Percentiles rank a stretch among this genome's conserved stretches.
These are phyloP conservation scores for Auanema sp. DNA, from an alignment of 2,888 invertebrate species.

Conservation along the genomic window DNA sequence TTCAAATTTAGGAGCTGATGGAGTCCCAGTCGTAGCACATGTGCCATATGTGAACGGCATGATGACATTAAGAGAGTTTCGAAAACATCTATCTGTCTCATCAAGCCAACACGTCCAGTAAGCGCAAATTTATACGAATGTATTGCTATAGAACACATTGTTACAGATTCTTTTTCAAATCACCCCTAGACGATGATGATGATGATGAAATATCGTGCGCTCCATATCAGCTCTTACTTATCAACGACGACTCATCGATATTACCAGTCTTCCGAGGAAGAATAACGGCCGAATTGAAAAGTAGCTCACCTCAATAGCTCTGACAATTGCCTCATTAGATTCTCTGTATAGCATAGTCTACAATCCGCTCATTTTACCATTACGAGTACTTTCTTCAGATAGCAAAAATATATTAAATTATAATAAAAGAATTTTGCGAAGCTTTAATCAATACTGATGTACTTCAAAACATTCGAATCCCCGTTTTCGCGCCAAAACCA, in stretches of 20 bases:
- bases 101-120: conserved; percentile 39
- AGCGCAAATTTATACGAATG: conserved; percentile 18
- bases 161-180: conserved; percentile 51
- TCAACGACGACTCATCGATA: conserved; percentile 37
- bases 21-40: conserved; percentile 54
- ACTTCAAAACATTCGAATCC: too few relatives aligned
- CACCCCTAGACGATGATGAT: conserved; percentile 45
- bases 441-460: too few relatives aligned
- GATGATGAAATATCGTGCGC: conserved; percentile 18
- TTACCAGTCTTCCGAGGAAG: conserved; percentile 41
- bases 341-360: too few relatives aligned
- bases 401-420: too few relatives aligned
- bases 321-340: neutral
- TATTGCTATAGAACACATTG: neutral
- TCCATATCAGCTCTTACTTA: conserved; percentile 44
- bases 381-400: too few relatives aligned
- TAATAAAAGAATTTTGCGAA: too few relatives aligned
- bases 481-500: too few relatives aligned
- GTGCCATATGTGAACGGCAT: conserved; percentile 35
- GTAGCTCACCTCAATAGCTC: conserved; percentile 13
- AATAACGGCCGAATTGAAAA: conserved; percentile 29
- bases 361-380: too few relatives aligned
- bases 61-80: conserved; percentile 50
- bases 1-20: conserved; percentile 30
- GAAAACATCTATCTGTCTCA: conserved; percentile 45